These are phyloP conservation scores for Orientallactaga sibirica DNA, from an alignment of 2,797 vertebrate species.

Conservation along the genomic window DNA sequence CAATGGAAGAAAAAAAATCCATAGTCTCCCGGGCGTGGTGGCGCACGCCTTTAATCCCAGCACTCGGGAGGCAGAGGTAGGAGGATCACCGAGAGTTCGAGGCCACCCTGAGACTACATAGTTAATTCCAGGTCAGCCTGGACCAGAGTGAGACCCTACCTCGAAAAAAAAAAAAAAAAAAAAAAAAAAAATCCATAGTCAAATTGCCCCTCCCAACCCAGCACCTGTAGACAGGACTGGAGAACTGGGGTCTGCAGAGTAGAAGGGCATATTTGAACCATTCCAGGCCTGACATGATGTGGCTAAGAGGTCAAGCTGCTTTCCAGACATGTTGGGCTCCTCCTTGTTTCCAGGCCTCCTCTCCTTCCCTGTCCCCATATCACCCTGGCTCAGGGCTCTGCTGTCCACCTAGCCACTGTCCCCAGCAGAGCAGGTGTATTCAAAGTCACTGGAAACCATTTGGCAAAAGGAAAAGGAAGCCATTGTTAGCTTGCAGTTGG, in stretches of 20 bases:
- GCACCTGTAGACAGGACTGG: not conserved
- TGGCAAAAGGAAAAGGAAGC: conserved; percentile 71
- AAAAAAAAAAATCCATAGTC: not conserved
- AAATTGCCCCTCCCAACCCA: not conserved
- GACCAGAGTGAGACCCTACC: no score
- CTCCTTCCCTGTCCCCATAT: conserved; percentile 34
- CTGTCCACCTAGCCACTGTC: not conserved
- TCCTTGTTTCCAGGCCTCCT: not conserved
- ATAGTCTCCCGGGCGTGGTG: no score
- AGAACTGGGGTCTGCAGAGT: not conserved
- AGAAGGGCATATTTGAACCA: not conserved
- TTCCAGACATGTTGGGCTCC: not conserved
- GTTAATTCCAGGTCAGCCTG: no score
- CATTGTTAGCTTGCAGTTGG: conserved; percentile 66
- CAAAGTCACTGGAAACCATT: conserved; percentile 67
- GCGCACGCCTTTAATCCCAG: no score
- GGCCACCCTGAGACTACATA: no score
- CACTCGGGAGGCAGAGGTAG: no score
- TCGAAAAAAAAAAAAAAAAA: not conserved
- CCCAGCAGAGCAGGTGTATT: conserved; percentile 70
- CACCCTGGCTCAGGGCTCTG: conserved; percentile 55
- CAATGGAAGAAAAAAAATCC: not conserved
- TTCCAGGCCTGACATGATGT: not conserved
- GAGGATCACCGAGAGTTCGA: no score
- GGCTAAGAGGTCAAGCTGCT: conserved; percentile 36